These are phyloP conservation scores for Oncorhynchus masou DNA, from an alignment of 2,113 vertebrate genomes.

Conservation along the genomic window DNA sequence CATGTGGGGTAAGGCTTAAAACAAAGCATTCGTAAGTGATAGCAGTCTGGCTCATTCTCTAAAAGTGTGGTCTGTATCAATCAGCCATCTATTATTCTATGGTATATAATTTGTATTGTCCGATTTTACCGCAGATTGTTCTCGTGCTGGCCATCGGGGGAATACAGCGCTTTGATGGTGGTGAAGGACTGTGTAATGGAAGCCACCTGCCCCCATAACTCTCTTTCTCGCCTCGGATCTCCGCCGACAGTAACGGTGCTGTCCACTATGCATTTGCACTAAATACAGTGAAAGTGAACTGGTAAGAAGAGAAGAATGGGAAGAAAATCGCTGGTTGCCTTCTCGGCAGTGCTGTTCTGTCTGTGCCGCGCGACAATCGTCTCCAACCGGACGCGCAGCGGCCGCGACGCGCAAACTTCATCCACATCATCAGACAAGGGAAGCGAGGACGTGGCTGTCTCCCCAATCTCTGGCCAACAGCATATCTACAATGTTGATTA, in stretches of 20 bases:
- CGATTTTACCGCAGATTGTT: conserved; percentile 44
- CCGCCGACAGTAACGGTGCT: conserved; percentile 1
- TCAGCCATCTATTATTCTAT: no score
- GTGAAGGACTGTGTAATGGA: conserved; percentile 49
- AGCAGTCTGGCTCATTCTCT: no score
- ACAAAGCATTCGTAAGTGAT: no score
- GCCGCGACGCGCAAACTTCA: conserved; percentile 18
- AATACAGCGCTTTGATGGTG: conserved; percentile 22
- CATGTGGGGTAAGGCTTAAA: no score
- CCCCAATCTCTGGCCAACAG: conserved; percentile 22
- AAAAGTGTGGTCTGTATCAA: no score
- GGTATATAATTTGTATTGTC: background rate
- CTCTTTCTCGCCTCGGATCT: conserved; percentile 15
- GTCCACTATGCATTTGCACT: conserved; percentile 37
- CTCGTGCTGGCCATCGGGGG: conserved; percentile 33
- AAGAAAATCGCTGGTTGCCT: conserved; percentile 50
- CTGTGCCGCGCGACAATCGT: conserved; percentile 46
- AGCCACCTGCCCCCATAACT: conserved; percentile 27
- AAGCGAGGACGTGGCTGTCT: conserved; percentile 21
- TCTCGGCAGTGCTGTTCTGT: conserved; percentile 58
- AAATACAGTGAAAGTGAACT: conserved; percentile 16
- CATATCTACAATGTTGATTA: conserved; percentile 27
- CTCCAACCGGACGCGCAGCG: conserved; percentile 26
- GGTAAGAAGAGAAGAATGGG: conserved; percentile 50
- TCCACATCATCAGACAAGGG: conserved; percentile 21